Percentiles rank a stretch among this genome's conserved stretches.
Evolutionary conservation across 1,140 invertebrate genomes (phyloP).

Genomic region (Limonius californicus): DNA sequence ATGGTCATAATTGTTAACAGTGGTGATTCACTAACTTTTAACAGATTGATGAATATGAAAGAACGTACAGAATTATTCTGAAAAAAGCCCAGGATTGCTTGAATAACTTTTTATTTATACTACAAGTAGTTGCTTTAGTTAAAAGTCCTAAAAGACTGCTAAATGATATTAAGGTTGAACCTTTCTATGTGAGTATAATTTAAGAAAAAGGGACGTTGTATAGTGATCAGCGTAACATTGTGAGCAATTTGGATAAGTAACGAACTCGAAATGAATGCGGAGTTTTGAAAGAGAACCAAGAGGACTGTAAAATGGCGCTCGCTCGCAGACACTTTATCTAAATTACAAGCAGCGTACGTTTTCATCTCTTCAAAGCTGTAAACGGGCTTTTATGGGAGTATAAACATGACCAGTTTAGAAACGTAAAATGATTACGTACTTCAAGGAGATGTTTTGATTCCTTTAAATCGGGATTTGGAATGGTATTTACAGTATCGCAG

Average conservation of each 20-base stretch:
- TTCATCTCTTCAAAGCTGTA: slow-evolving; percentile 26
- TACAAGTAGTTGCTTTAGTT: no score
- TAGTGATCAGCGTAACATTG: slow-evolving; percentile 3
- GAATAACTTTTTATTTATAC: no score
- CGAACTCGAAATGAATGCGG: slow-evolving; percentile 13
- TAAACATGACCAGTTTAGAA: slow-evolving; percentile 20
- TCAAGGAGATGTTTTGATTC: slow-evolving; percentile 9
- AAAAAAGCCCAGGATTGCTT: no score
- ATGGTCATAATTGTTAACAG: no score
- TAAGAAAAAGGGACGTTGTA: neutral
- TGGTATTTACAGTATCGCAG: neutral
- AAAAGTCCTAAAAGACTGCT: no score
- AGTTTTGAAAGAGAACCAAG: slow-evolving; percentile 17
- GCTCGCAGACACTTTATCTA: slow-evolving; percentile 24
- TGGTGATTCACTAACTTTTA: no score
- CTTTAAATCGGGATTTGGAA: neutral
- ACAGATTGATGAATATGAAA: no score
- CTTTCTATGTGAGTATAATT: neutral
- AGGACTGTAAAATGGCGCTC: slow-evolving; percentile 15
- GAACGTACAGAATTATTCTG: no score
- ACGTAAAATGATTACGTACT: slow-evolving; percentile 23
- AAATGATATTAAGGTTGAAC: no score
- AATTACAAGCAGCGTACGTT: slow-evolving; percentile 23
- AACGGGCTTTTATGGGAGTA: slow-evolving; percentile 23
- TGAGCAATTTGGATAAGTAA: slow-evolving; percentile 23